Evolutionary conservation across 2,888 invertebrate genomes (phyloP), one percentile per base, ranked within the genome.

Genomic region (Volucella zonaria): DNA sequence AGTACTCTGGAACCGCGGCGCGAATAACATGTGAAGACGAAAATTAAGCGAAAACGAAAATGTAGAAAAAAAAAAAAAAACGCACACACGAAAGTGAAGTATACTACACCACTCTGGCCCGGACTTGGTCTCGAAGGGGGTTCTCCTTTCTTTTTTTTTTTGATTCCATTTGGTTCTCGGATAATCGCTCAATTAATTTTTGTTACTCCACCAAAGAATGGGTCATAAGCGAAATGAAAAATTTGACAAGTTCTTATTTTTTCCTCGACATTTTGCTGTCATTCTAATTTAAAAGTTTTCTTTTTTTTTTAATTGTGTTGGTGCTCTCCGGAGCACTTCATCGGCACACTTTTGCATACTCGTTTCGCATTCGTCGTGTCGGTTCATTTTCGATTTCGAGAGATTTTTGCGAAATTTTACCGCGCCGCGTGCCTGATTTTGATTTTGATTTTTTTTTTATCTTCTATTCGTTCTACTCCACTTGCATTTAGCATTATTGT

Each of bases 161-260:
- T 18, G 31, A 2, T 58, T 3, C 47, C 31, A 40, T 43, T 64
- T 42, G 31, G 31, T 4, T 11, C 40, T 54, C 62, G 49, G 82
- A 77, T 73, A 71, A 75, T 80, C 71, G 61, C 74, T 71, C 80
- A 80, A 80, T 83, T 83, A 80, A 83, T 80, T 80, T 80, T 66
- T 76, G 75, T 71, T 75, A 75, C 70, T 58, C 58, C 15, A 70
- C 58, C 58, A 54, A 59, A 62, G 23, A 52, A 70, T 23, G 66
- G 15, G 15, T 56, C 54, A 15, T 38, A 10, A 56, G 51, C 45
- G 10, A 11, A 31, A 42, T 40, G 18, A 61, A 66, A 45, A 73
- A 52, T 73, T 62, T 74, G 62, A 76, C 15, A 62, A 62, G 58
- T 80, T 47, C 9, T 14, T 58, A 77, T 59, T 73, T 62, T 67